Evolutionary conservation across 2,888 invertebrate genomes (phyloP).

Genomic region (Leptopilina syphax): DNA sequence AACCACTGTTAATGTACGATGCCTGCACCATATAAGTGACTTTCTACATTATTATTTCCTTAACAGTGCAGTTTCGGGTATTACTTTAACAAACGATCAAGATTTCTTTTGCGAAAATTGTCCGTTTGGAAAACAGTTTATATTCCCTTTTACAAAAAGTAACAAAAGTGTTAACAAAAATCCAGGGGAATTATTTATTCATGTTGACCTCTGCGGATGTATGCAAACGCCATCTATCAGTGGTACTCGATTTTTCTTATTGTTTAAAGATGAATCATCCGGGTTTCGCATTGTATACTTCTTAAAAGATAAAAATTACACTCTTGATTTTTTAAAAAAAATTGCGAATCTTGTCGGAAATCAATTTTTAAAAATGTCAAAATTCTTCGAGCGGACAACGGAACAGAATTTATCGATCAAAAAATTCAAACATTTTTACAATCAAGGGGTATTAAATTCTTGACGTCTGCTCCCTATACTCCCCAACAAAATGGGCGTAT

Average conservation of each 20-base stretch:
- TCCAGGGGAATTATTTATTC: background rate
- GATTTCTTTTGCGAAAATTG: slow-evolving; percentile 12
- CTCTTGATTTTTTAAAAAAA: slow-evolving; percentile 21
- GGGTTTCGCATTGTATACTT: slow-evolving; percentile 29
- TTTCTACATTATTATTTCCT: too few relatives aligned
- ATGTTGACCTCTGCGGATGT: background rate
- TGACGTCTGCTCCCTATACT: slow-evolving; percentile 54
- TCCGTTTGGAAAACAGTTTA: slow-evolving; percentile 2
- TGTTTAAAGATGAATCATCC: slow-evolving; percentile 47
- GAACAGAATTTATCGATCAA: slow-evolving; percentile 43
- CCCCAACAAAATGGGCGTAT: slow-evolving; percentile 56
- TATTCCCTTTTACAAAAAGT: background rate
- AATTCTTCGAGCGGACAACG: slow-evolving; percentile 49
- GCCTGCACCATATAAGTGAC: too few relatives aligned
- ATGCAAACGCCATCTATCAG: slow-evolving; percentile 44
- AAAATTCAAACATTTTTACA: slow-evolving; percentile 36
- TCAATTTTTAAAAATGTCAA: slow-evolving; percentile 44
- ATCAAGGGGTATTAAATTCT: slow-evolving; percentile 47
- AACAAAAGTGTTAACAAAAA: background rate
- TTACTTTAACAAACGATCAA: background rate
- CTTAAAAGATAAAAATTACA: slow-evolving; percentile 39
- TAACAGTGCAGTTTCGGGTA: background rate
- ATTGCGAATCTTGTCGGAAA: slow-evolving; percentile 37
- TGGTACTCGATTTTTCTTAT: slow-evolving; percentile 46
- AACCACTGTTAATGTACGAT: too few relatives aligned